phyloP scores from a whole-genome alignment of 2,888 invertebrate species.

The Caenorhabditis wallacei region DNA sequence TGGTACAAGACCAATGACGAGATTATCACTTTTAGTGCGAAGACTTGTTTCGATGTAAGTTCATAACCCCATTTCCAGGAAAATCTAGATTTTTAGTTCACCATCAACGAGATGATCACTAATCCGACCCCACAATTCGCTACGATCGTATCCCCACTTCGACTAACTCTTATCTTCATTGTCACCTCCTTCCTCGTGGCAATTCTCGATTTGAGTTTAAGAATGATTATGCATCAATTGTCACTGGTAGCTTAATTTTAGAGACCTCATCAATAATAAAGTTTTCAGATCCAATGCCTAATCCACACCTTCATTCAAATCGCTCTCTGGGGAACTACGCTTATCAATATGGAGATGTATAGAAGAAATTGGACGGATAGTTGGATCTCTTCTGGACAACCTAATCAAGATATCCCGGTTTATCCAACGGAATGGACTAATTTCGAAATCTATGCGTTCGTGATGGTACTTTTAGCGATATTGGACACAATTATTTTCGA shows the following conservation, averaged over 20 bases:
- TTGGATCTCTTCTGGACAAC: conserved; percentile 13
- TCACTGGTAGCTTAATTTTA: conserved; percentile 24
- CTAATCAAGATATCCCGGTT: conserved; percentile 38
- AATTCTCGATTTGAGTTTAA: conserved; percentile 37
- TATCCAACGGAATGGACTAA: conserved; percentile 43
- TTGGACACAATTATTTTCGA: conserved; percentile 33
- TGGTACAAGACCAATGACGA: conserved; percentile 25
- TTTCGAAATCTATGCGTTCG: conserved; percentile 42
- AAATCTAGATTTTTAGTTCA: conserved; percentile 25
- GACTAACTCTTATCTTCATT: conserved; percentile 38
- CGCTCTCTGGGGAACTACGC: conserved; percentile 14
- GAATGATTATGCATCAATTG: conserved; percentile 2
- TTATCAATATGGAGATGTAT: conserved; percentile 30
- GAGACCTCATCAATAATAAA: neutral
- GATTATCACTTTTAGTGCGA: conserved; percentile 22
- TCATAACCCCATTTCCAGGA: neutral
- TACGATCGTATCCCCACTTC: conserved; percentile 34
- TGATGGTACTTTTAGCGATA: conserved; percentile 41
- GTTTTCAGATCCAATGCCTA: conserved; percentile 49
- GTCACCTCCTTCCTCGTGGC: conserved; percentile 43
- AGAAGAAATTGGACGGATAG: conserved; percentile 26
- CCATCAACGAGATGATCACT: conserved; percentile 21
- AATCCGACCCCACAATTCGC: neutral
- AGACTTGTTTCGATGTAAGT: conserved; percentile 53
- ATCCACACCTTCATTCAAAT: conserved; percentile 43